These are phyloP conservation scores for Herpetotheres cachinnans DNA, from an alignment of 2,113 vertebrate species.

Conservation along the genomic window DNA sequence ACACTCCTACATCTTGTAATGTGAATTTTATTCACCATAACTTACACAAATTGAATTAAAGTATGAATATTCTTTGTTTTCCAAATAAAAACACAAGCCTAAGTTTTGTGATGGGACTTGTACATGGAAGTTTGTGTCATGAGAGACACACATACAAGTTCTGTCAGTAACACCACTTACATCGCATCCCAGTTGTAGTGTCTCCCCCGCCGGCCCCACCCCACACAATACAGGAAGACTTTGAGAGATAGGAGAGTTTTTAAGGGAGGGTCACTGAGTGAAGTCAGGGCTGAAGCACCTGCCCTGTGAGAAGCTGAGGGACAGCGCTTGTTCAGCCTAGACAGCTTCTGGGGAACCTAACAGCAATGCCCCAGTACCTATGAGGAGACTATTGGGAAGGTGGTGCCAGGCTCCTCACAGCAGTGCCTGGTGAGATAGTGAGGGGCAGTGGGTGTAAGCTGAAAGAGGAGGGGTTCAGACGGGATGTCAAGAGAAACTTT, in stretches of 20 bases:
- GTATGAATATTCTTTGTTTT: neutral
- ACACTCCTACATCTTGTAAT: neutral
- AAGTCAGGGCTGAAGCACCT: neutral
- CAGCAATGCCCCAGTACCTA: neutral
- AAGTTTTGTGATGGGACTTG: neutral
- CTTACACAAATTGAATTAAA: neutral
- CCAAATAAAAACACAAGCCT: neutral
- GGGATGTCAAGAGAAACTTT: neutral
- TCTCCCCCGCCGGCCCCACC: fast-evolving
- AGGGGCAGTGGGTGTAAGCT: fast-evolving
- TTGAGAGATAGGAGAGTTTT: neutral
- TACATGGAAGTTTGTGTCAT: neutral
- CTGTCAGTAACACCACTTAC: neutral
- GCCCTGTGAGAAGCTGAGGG: neutral
- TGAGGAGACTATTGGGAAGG: neutral
- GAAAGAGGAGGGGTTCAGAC: neutral
- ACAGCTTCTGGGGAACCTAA: neutral
- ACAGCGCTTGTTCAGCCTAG: neutral
- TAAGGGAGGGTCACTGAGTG: neutral
- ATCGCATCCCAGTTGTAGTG: too few species aligned
- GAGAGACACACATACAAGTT: neutral
- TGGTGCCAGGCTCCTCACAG: neutral
- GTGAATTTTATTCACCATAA: neutral
- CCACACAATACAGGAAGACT: neutral
- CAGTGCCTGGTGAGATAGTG: neutral